Conservation (phyloP, 2,888 invertebrate genomes). For the Xylota segnis region DNA sequence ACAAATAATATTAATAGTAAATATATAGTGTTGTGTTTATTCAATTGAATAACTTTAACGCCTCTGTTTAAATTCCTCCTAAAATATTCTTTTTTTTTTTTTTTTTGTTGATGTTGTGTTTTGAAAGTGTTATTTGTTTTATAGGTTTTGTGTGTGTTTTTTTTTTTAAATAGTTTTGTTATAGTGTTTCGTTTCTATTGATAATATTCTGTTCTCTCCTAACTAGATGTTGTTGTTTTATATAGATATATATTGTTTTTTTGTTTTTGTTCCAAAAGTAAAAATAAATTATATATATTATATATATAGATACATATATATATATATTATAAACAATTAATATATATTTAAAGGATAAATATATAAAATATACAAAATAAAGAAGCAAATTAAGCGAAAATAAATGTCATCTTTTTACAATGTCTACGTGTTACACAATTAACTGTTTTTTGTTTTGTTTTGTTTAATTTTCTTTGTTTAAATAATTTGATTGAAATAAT, state of each 20-base stretch:
- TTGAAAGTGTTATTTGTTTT: slow-evolving; percentile 53
- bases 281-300: slow-evolving; percentile 74
- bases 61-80: slow-evolving; percentile 61
- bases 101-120: slow-evolving; percentile 44
- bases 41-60: slow-evolving; percentile 66
- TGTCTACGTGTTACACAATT: slow-evolving; percentile 76
- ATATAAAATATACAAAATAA: slow-evolving; percentile 77
- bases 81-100: no score
- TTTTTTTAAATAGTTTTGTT: slow-evolving; percentile 62
- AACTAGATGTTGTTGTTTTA: slow-evolving; percentile 62
- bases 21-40: slow-evolving; percentile 72
- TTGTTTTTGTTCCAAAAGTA: slow-evolving; percentile 69
- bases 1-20: slow-evolving; percentile 74
- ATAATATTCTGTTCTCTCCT: slow-evolving; percentile 67
- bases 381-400: slow-evolving; percentile 75
- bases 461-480: slow-evolving; percentile 27
- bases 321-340: slow-evolving; percentile 74
- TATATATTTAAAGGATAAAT: slow-evolving; percentile 75
- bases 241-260: slow-evolving; percentile 44
- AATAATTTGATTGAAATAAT: slow-evolving; percentile 62
- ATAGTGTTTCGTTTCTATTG: slow-evolving; percentile 73
- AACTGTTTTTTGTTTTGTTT: slow-evolving; percentile 54
- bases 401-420: slow-evolving; percentile 76
- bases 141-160: slow-evolving; percentile 51
- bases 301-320: slow-evolving; percentile 62